Conservation (phyloP, 2,888 invertebrate species). For the Metopia argyrocephala region DNA sequence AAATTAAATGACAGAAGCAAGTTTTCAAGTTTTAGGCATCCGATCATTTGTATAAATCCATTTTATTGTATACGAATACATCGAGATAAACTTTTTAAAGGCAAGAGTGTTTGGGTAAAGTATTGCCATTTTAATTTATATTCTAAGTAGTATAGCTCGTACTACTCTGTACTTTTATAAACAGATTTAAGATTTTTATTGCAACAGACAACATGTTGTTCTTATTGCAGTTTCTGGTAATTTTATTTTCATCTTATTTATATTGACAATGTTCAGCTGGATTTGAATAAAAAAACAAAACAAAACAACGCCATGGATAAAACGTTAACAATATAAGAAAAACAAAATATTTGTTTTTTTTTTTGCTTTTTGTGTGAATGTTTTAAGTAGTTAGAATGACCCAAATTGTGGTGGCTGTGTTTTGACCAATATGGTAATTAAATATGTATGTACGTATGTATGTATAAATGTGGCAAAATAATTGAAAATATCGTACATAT, state of each 20-base stretch:
- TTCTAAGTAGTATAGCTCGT: constrained; percentile 3
- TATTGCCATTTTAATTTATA: not conserved
- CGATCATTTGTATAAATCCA: no score
- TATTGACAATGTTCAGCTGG: not conserved
- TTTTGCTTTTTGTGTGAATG: constrained; percentile 46
- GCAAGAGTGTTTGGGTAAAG: not conserved
- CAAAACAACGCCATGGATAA: not conserved
- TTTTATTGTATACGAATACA: no score
- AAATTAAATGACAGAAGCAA: no score
- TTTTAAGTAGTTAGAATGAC: no score
- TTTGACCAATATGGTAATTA: constrained; percentile 60
- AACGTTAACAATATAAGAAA: no score
- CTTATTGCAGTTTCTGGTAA: constrained; percentile 9
- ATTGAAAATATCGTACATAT: constrained; percentile 2
- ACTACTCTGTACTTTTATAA: constrained; percentile 1
- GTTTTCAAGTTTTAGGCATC: no score
- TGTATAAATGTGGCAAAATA: not conserved
- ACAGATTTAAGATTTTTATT: constrained; percentile 32
- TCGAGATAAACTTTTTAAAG: no score
- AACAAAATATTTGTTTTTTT: not conserved
- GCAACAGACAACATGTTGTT: constrained; percentile 26
- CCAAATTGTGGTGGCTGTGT: constrained; percentile 58
- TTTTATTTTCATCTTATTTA: constrained; percentile 24
- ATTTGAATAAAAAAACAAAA: not conserved
- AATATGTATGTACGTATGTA: not conserved